Percentiles rank a stretch among this genome's conserved stretches.
phyloP scores from a whole-genome alignment of 2,888 invertebrate species.

The Timema cristinae region DNA sequence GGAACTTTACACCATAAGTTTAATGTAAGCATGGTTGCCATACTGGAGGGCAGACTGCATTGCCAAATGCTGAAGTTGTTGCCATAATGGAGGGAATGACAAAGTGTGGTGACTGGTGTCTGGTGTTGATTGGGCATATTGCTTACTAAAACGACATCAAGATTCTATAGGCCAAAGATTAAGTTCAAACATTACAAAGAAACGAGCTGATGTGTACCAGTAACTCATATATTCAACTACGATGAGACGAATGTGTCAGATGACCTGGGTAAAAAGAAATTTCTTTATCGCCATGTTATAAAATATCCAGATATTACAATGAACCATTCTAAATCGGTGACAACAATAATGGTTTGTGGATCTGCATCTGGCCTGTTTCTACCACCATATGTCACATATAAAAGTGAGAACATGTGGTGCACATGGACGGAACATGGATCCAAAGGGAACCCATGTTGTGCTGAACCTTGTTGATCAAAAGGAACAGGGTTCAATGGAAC shows the following conservation, averaged over 20 bases:
- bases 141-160: conserved; percentile 19
- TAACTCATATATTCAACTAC: conserved; percentile 14
- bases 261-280: background rate
- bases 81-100: background rate
- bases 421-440: background rate
- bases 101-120: conserved; percentile 17
- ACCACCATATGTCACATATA: background rate
- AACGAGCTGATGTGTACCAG: conserved; percentile 10
- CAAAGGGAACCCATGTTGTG: background rate
- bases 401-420: background rate
- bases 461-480: background rate
- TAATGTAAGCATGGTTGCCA: background rate
- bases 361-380: conserved; percentile 2
- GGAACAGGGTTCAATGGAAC: too few relatives aligned
- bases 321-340: too few relatives aligned
- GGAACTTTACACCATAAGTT: background rate
- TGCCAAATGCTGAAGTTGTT: background rate
- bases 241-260: conserved; percentile 20
- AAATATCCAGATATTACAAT: background rate
- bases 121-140: conserved; percentile 16
- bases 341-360: conserved; percentile 3
- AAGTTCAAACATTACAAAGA: conserved; percentile 12
- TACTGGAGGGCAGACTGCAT: conserved; percentile 12
- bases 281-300: background rate
- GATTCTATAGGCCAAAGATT: conserved; percentile 6